Base-by-base conservation (phyloP, 2,888 invertebrate genomes). In the Amiota minor region DNA sequence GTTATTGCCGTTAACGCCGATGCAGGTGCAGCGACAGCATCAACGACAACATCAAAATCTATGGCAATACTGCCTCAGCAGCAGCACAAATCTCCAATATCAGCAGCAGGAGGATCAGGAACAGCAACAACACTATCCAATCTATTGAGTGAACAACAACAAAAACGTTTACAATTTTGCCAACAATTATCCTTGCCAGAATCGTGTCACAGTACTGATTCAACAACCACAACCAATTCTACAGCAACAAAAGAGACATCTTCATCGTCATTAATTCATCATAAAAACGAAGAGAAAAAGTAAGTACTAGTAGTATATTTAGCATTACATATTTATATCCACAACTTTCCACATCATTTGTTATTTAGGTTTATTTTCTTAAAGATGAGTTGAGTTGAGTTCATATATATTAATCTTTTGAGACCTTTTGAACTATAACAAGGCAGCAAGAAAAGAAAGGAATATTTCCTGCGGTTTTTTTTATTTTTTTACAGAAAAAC, bases 51-150 rank as follows among this genome's bases (percentile, higher is more conserved):
- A 72, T 76, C 82, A 56, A 81, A 83, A 84, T 86, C 86, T 82
- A 88, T 89, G 89, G 89, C 89, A 86, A 86, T 88, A 82, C 79
- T 88, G 83, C 88, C 86, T 82, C 86, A 35, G 35, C 35, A 35
- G 47, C 70, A 72, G 23, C 23, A 53, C n/a, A 11, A 59, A 59
- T 35, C 35, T 2, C 35, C 53, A 73, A 69, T 70, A 74, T 69
- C 72, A 59, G 14, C 46, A 70, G 53, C 62, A 74, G 46, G 62
- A 75, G 68, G 74, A n/a, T n/a, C n/a, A 72, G 62, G 74, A 70
- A 55, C 73, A 70, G 14, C 72, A 73, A 16, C 59, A 72, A 20
- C 74, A 72, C 73, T 71, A 74, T 20, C 70, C 74, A 49, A 65
- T 68, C 61, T 69, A 72, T 35, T 35, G 35, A 35, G 35, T 35